Evolutionary conservation across 2,113 vertebrate genomes (phyloP), one percentile per base, ranked within the genome.

Genomic region (Salvelinus alpinus): DNA sequence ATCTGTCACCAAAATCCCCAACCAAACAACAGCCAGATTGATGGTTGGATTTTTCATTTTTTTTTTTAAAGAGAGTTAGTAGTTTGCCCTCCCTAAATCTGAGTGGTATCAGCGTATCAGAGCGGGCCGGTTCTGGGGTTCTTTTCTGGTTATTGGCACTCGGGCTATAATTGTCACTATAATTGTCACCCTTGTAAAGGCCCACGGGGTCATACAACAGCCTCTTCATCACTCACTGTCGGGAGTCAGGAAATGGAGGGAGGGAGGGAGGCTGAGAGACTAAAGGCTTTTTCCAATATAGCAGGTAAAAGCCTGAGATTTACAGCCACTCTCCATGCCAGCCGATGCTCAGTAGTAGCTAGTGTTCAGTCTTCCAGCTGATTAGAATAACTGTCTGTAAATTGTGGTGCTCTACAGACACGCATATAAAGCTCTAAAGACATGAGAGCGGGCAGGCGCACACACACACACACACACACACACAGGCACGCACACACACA

Each of bases 131-230:
- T 9, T n/a, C 59, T 22, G n/a, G 59, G 24, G 20, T 9, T 62
- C 59, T n/a, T 62, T 62, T 62, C 9, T 24, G 59, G n/a, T 62
- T 3, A 13, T 62, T 22, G 59, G 20, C 57, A 60, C 57, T n/a
- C 5, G 57, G 54, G 38, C 29, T 18, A 62, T 62, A 62, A 62
- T 62, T 62, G 59, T 73, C 60, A 38, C 20, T 44, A 24, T 62
- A 62, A 62, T 62, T 62, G 72, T 73, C 60, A 38, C 59, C 72
- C 59, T 24, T 27, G 29, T 64, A 54, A 24, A 8, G 71, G 60
- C 59, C 29, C 34, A 13, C 12, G 31, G 29, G 71, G 54, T n/a
- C 25, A 5, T 29, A 62, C n/a, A 64, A 44, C 71, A 62, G 24
- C 12, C 22, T 31, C 60, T n/a, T 7, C 60, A 44, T 62, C 71